Conservation (phyloP, 2,113 vertebrate genomes). For the Psittacus erithacus region DNA sequence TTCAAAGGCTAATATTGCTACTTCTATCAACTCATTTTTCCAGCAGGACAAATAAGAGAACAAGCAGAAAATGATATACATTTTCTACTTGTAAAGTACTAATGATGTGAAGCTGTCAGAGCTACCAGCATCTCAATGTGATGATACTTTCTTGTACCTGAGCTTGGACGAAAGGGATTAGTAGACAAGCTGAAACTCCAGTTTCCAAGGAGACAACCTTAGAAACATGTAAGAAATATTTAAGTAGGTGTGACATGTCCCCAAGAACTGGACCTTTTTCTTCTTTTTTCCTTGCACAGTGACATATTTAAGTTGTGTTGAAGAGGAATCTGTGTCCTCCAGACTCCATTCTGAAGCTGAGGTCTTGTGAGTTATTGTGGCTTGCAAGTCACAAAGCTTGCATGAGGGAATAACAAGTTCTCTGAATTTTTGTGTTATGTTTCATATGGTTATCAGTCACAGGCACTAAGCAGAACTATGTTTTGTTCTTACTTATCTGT, state of each 20-base stretch:
- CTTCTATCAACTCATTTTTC: not conserved
- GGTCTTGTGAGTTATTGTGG: not conserved
- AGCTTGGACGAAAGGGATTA: not conserved
- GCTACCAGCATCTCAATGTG: not conserved
- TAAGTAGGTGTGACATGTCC: not conserved
- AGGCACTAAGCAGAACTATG: not conserved
- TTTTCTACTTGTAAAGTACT: slow-evolving; percentile 29
- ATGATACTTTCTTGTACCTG: slow-evolving; percentile 40
- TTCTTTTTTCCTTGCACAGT: not conserved
- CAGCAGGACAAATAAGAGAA: slow-evolving; percentile 13
- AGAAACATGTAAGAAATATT: slow-evolving; percentile 39
- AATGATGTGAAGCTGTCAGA: slow-evolving; percentile 40
- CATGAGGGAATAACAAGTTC: not conserved
- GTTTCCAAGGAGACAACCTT: slow-evolving; percentile 59
- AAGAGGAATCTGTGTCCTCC: not conserved
- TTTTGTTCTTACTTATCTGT: not conserved
- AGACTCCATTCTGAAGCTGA: not conserved
- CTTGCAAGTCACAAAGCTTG: not conserved
- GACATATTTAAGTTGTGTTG: not conserved
- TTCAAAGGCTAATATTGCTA: not conserved
- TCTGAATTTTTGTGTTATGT: not conserved
- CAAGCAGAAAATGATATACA: slow-evolving; percentile 29
- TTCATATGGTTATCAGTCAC: not conserved
- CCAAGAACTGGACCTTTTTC: not conserved
- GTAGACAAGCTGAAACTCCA: slow-evolving; percentile 29